phyloP scores from a whole-genome alignment of 92 coral and sea anemone genomes.

The Umimayanthus kanabou region DNA sequence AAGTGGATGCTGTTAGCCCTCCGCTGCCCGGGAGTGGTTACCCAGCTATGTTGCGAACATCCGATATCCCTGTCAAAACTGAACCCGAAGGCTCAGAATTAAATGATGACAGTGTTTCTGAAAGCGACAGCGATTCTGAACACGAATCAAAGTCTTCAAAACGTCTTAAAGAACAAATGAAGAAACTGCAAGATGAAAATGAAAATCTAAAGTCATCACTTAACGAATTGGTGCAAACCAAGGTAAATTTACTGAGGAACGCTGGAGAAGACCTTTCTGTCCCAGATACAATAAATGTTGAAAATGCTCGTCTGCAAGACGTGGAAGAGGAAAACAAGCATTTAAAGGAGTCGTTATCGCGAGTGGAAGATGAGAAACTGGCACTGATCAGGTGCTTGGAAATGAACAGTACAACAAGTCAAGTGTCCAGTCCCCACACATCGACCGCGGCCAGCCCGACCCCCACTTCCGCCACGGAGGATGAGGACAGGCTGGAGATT shows the following conservation, averaged over 20 bases:
- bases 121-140: constrained; percentile 58
- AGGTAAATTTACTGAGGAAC: constrained; percentile 50
- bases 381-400: constrained; percentile 79
- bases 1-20: not conserved
- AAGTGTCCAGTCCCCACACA: constrained; percentile 52
- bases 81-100: constrained; percentile 52
- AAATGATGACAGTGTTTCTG: constrained; percentile 55
- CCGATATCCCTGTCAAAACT: constrained; percentile 25
- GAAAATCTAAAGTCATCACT: constrained; percentile 57
- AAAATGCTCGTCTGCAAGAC: constrained; percentile 56
- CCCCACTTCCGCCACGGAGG: constrained; percentile 35
- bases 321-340: constrained; percentile 62
- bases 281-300: constrained; percentile 56
- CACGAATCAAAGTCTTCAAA: constrained; percentile 39
- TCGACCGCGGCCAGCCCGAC: constrained; percentile 52
- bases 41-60: not conserved
- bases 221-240: constrained; percentile 60
- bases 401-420: constrained; percentile 55
- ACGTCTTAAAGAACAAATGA: constrained; percentile 42
- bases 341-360: constrained; percentile 58
- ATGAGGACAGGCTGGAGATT: not conserved
- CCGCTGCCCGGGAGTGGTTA: not conserved
- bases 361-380: constrained; percentile 79
- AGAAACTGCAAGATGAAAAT: constrained; percentile 65
- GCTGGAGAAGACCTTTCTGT: constrained; percentile 48